These are phyloP conservation scores for Rhopalosiphum maidis DNA, from an alignment of 1,140 invertebrate genomes.

Conservation along the genomic window DNA sequence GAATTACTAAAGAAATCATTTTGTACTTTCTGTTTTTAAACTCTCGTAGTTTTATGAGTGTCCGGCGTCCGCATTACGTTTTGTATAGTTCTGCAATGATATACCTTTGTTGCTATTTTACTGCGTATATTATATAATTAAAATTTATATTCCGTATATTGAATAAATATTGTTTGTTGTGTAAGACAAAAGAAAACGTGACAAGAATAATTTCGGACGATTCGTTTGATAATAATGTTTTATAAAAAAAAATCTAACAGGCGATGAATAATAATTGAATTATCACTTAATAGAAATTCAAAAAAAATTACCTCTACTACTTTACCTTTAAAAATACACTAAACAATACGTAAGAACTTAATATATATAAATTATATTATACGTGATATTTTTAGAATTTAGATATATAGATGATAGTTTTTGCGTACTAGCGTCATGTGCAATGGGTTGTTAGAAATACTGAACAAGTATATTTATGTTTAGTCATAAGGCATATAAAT, in stretches of 20 bases:
- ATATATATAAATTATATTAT: neutral
- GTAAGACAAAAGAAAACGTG: conserved; percentile 36
- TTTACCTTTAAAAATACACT: neutral
- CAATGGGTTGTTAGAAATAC: neutral
- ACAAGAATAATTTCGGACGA: conserved; percentile 12
- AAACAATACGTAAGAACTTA: neutral
- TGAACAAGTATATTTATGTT: neutral
- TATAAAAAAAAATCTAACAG: neutral
- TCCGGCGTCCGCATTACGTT: neutral
- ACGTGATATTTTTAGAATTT: neutral
- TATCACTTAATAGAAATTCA: neutral
- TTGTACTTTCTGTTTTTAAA: neutral
- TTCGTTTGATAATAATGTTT: neutral
- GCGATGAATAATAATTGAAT: conserved; percentile 39
- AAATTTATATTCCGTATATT: conserved; percentile 16
- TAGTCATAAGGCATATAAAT: neutral
- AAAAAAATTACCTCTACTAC: neutral
- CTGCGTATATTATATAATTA: neutral
- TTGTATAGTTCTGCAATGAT: neutral
- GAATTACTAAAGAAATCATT: neutral
- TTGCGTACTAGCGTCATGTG: neutral
- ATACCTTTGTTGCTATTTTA: neutral
- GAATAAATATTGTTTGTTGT: conserved; percentile 28
- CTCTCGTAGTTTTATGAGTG: neutral
- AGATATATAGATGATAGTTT: neutral